Evolutionary conservation across 1,140 invertebrate genomes (phyloP).

Genomic region (Maniola jurtina): DNA sequence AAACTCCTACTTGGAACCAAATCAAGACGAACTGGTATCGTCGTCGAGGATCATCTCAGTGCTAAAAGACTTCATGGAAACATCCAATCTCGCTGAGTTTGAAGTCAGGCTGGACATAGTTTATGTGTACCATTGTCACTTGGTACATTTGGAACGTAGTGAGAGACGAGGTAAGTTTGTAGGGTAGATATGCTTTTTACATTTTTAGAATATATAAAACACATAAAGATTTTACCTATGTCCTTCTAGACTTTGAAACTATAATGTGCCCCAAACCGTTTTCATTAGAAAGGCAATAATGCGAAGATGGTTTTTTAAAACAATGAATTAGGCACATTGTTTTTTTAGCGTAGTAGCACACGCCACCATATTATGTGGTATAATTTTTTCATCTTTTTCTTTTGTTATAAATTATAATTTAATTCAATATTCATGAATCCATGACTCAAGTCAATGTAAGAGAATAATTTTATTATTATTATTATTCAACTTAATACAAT

Average conservation of each 20-base stretch:
- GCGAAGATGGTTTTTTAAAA: no score
- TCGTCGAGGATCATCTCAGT: conserved; percentile 74
- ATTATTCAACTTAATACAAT: conserved; percentile 14
- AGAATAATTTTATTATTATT: not conserved
- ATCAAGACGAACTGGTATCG: conserved; percentile 30
- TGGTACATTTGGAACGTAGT: conserved; percentile 77
- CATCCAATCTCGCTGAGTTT: conserved; percentile 91
- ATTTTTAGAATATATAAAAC: no score
- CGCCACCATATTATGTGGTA: no score
- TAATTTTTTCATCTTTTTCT: no score
- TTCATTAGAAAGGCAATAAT: no score
- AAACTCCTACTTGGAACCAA: conserved; percentile 65
- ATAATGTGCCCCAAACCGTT: no score
- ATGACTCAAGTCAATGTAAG: not conserved
- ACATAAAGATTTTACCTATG: no score
- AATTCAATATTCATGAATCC: no score
- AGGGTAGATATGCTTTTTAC: not conserved
- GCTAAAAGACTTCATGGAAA: conserved; percentile 91
- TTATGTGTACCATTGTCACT: conserved; percentile 87
- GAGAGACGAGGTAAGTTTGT: conserved; percentile 54
- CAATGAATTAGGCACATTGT: no score
- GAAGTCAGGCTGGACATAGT: conserved; percentile 88
- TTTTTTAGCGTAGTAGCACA: no score
- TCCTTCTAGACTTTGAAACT: no score
- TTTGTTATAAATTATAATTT: no score